Percentiles rank a stretch among this genome's conserved stretches.
Evolutionary conservation across 2,797 vertebrate species (phyloP).

Genomic region (Neoniphon sammara): DNA sequence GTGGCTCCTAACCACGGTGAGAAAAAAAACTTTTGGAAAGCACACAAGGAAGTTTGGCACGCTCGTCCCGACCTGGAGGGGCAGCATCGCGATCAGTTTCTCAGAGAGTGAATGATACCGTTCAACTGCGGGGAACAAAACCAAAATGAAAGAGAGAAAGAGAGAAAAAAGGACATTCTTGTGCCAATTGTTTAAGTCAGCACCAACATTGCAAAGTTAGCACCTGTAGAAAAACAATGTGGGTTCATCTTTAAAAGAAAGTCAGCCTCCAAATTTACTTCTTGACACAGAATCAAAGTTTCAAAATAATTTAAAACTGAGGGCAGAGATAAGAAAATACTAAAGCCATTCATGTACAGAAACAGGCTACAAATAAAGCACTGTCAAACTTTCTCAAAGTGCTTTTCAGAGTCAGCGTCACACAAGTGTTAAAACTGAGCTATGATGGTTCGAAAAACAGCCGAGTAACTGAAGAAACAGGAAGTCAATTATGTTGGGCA

Average conservation of each 20-base stretch:
- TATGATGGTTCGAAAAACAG: not conserved
- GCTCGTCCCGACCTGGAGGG: constrained; percentile 44
- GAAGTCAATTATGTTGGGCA: not conserved
- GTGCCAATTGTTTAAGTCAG: constrained; percentile 38
- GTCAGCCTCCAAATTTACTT: constrained; percentile 1
- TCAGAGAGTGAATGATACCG: too few relatives aligned
- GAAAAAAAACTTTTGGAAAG: constrained; percentile 50
- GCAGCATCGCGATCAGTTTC: constrained; percentile 20
- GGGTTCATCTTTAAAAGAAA: constrained; percentile 3
- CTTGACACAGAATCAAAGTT: constrained; percentile 12
- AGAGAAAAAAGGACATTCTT: constrained; percentile 37
- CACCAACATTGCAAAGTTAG: constrained; percentile 55
- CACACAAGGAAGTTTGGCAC: constrained; percentile 44
- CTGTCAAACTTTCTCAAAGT: not conserved
- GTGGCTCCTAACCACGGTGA: constrained; percentile 26
- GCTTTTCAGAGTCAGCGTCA: not conserved
- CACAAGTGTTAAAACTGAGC: not conserved
- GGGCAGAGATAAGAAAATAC: constrained; percentile 1
- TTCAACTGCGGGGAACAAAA: too few relatives aligned
- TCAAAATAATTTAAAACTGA: not conserved
- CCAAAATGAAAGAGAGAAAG: constrained; percentile 10
- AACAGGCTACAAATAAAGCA: constrained; percentile 4
- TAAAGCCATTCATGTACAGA: not conserved
- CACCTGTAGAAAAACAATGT: constrained; percentile 50
- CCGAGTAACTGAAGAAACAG: not conserved